These are phyloP conservation scores for Sebastes variabilis DNA, from an alignment of 2,797 vertebrate genomes.

Conservation along the genomic window DNA sequence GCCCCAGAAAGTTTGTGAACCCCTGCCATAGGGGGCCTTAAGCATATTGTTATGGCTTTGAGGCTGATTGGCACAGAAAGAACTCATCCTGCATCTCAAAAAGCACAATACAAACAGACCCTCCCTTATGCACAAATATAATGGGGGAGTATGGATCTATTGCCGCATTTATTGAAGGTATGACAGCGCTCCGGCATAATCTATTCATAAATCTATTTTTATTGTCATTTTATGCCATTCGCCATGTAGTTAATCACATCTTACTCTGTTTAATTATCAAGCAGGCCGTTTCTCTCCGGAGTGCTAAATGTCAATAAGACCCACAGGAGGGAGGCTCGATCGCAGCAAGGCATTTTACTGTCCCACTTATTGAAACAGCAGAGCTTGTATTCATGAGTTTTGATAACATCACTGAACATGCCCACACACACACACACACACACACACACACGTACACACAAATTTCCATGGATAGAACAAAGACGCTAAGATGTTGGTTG, in stretches of 20 bases:
- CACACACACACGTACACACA: neutral
- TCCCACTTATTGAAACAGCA: conserved; percentile 51
- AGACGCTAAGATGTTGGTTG: conserved; percentile 41
- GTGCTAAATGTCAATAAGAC: conserved; percentile 69
- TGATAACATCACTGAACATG: conserved; percentile 41
- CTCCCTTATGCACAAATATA: neutral
- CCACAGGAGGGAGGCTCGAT: conserved; percentile 53
- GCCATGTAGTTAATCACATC: conserved; percentile 52
- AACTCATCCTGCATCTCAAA: neutral
- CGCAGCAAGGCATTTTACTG: conserved; percentile 44
- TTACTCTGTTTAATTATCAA: conserved; percentile 64
- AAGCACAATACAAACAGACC: conserved; percentile 30
- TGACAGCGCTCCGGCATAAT: neutral
- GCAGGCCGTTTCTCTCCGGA: conserved; percentile 44
- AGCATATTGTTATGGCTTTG: neutral
- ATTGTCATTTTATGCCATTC: conserved; percentile 40
- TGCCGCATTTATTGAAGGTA: neutral
- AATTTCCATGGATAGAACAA: conserved; percentile 50
- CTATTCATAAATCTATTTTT: conserved; percentile 48
- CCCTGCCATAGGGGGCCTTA: neutral
- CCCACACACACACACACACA: neutral
- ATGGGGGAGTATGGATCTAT: neutral
- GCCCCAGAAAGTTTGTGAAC: no score
- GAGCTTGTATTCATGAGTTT: conserved; percentile 51
- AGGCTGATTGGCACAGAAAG: conserved; percentile 6